Base-by-base conservation (phyloP, 1,140 invertebrate species). In the Melanaphis sacchari region DNA sequence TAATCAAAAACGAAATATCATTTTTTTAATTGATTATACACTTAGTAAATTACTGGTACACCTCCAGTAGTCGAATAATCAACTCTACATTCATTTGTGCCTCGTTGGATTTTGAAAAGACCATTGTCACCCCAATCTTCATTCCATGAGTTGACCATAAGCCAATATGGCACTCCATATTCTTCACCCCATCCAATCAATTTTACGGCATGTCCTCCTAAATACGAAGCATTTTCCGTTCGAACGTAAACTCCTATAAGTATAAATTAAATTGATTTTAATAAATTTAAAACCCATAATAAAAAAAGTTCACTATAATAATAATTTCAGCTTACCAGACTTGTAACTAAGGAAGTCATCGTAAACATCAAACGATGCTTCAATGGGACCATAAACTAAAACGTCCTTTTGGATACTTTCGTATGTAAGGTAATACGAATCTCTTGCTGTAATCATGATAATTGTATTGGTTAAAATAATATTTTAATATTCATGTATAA, bases 101-200 rank as follows among this genome's bases (percentile, higher is more conserved):
- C 98, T 94, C 98, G 96, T 9, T 97, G 95, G 81, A 99, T 99
- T 95, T 98, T 98, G 96, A 99, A 99, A 95, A 96, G 97, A 31
- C 98, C 98, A 95, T 96, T 96, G 95, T 97, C 96, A 9, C 96
- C 96, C 96, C 96, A 97, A 3, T 94, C 87, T 15, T 94, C 94
- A 21, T 96, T 96, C 96, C 96, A 97, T 87, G 96, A 96, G 94
- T 96, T 96, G 54, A 96, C 95, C 24, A 95, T 94, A 87, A 95
- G 95, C 95, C 96, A 96, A 94, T 94, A 96, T 59, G 95, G 94
- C 9, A 94, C 93, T n/a, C 94, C 94, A 38, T 93, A 88, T 88
- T 94, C 93, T n/a, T 41, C 59, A 38, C 94, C 97, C 52, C 52
- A 52, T 24, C 22, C 52, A 52, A 52, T 52, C 52, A 52, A 52